Evolutionary conservation across 2,113 vertebrate genomes (phyloP).

Genomic region (Boulengeromyrus knoepffleri): DNA sequence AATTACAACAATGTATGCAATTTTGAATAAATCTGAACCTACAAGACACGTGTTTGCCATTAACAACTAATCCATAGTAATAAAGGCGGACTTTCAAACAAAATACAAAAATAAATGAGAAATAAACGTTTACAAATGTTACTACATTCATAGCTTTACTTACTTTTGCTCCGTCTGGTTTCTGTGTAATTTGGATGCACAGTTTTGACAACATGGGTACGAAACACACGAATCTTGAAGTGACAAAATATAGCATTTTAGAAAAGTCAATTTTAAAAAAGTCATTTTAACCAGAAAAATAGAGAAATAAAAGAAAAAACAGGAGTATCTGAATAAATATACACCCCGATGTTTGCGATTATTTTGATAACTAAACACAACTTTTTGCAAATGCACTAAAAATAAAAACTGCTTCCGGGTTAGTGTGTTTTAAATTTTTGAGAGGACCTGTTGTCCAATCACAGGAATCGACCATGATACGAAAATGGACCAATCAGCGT

Average conservation of each 20-base stretch:
- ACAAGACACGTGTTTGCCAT: neutral
- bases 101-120: neutral
- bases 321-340: neutral
- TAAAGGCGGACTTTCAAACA: neutral
- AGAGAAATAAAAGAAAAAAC: neutral
- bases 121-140: neutral
- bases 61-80: neutral
- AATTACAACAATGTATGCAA: neutral
- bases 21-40: neutral
- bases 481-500: neutral
- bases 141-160: neutral
- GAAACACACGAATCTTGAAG: slow-evolving; percentile 61
- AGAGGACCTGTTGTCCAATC: neutral
- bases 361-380: neutral
- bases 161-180: slow-evolving; percentile 51
- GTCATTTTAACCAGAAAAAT: neutral
- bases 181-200: slow-evolving; percentile 54
- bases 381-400: neutral
- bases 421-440: neutral
- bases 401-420: neutral
- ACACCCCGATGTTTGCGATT: neutral
- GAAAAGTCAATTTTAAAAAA: slow-evolving; percentile 37
- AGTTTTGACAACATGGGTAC: slow-evolving; percentile 67
- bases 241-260: slow-evolving; percentile 65
- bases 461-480: neutral